Base-by-base conservation (phyloP, 2,888 invertebrate species). In the Phaedon cochleariae region DNA sequence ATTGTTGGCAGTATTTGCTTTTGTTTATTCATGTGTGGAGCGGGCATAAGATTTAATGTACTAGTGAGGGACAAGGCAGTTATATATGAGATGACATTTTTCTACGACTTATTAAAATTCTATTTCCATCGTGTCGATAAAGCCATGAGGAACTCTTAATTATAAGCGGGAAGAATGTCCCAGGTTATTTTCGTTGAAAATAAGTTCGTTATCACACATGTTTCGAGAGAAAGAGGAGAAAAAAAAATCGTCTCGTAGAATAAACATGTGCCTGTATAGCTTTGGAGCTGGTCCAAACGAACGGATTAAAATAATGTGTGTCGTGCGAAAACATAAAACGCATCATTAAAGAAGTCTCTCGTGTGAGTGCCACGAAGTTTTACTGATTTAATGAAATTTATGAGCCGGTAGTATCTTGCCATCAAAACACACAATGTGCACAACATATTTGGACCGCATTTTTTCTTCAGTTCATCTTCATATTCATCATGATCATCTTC, bases 311-410 rank as follows among this genome's bases (percentile, higher is more conserved):
- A 83, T 84, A 82, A 83, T 83, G 82, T 84, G 81, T 79, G 82
- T 82, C 83, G 83, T 80, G 83, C 83, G 80, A 82, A 82, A 82
- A 81, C 83, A 84, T 84, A 84, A 84, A 84, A 83, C 79, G 83
- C 81, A 81, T 82, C 83, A 83, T 83, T 83, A 83, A 83, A 81
- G 82, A 80, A 81, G 82, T 81, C 82, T 77, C 79, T 80, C 81
- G 81, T 81, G 76, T 79, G 80, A 80, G 78, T 79, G 81, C 79
- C 79, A 79, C 77, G 69, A 74, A 79, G 79, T 79, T 83, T 82
- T 81, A 82, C 82, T 80, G 80, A 81, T 81, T 81, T 79, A 77
- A 75, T 75, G 76, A 78, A 81, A 81, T 82, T 82, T 82, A 82
- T 80, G 80, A 74, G 67, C 62, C 69, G 66, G 68, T 76, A 77